Base-by-base conservation (phyloP, 2,113 vertebrate genomes). In the Nyctibius bracteatus region DNA sequence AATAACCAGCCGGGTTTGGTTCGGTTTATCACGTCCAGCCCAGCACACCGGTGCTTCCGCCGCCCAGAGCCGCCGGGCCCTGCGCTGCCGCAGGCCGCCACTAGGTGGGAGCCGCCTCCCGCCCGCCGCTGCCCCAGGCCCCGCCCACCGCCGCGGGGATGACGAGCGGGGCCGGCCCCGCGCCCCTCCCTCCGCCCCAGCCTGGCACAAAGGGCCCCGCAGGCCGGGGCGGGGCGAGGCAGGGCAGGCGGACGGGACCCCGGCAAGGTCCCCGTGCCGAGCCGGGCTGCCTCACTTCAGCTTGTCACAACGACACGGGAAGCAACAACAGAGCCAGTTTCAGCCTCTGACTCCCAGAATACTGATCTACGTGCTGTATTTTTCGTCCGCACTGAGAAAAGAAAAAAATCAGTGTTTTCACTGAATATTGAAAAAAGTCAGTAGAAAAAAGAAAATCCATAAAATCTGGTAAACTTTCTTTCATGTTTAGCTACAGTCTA, bases 291-390 rank as follows among this genome's bases (percentile, higher is more conserved):
- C 28, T 1, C 39, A 2, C 77, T 5, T 2, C 43, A 5, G 41
- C 67, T 12, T 8, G 14, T 19, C 71, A 5, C 25, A 5, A 14
- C 43, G 10, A 2, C 7, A 11, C 0, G 11, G 41, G 17, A 7
- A 22, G 23, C 2, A 8, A 17, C 14, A 1, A 3, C 1, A 19
- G 1, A 10, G 27, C 14, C 61, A 1, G 3, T 2, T 39, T 9
- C 28, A 4, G 2, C 17, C 39, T n/a, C 43, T 9, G 27, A 2
- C n/a, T 43, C 8, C 1, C 33, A 3, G 13, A 19, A 8, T 6
- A 8, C 65, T 70, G 33, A 21, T n/a, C n/a, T 18, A 31, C 3
- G 3, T 7, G 62, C 23, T 43, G 35, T 6, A 7, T 5, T 51
- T 61, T 22, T 59, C 37, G 66, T n/a, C 12, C 19, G 16, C 8